A percentile compares a stretch with the other conserved stretches of the same genome.
Evolutionary conservation across 2,113 vertebrate species (phyloP).

Genomic region (Gobiocypris rarus): DNA sequence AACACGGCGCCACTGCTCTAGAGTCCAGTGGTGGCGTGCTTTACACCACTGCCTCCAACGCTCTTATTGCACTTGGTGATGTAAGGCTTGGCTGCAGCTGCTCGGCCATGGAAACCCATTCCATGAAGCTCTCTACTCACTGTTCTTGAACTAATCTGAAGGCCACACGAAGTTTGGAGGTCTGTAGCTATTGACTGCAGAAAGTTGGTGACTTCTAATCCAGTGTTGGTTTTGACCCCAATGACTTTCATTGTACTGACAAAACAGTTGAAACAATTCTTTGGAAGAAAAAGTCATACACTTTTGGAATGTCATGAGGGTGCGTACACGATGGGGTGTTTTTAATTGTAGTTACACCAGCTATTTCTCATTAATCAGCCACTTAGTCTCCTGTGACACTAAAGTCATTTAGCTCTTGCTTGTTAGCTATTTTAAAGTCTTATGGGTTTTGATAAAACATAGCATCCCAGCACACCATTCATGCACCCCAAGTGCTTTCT

Average conservation of each 20-base stretch:
- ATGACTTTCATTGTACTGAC: not conserved
- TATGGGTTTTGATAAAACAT: constrained; percentile 10
- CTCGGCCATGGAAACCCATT: too few species aligned
- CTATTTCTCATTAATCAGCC: not conserved
- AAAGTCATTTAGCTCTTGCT: constrained; percentile 9
- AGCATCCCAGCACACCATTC: too few species aligned
- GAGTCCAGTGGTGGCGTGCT: too few species aligned
- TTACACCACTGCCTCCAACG: too few species aligned
- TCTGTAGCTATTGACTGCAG: too few species aligned
- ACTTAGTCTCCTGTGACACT: not conserved
- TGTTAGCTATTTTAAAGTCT: not conserved
- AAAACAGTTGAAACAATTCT: not conserved
- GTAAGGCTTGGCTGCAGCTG: too few species aligned
- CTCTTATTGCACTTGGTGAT: too few species aligned
- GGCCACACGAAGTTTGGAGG: too few species aligned
- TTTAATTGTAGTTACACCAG: not conserved
- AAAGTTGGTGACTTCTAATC: not conserved
- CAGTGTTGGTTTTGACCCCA: not conserved
- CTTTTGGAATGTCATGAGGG: not conserved
- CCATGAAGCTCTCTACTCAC: too few species aligned
- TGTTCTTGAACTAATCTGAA: too few species aligned
- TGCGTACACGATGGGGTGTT: not conserved
- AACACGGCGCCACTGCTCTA: too few species aligned
- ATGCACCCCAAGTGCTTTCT: not conserved
- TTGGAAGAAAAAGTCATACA: not conserved